A percentile compares a stretch with the other conserved stretches of the same genome.
Conservation (phyloP, 2,113 vertebrate genomes). For the Rallus limicola region DNA sequence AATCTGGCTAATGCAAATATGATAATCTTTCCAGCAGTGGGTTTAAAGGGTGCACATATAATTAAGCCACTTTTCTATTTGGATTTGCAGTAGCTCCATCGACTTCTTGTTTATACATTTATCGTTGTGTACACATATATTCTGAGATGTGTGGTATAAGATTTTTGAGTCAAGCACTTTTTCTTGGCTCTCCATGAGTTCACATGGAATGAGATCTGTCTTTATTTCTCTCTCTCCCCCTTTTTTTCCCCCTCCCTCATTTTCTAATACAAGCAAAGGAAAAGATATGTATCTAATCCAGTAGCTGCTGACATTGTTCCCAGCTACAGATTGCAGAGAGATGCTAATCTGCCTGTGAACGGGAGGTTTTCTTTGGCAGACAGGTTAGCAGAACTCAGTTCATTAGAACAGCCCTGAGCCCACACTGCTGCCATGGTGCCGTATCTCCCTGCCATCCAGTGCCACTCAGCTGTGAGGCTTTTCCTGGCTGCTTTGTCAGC, state of each 20-base stretch:
- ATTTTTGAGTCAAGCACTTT: slow-evolving; percentile 26
- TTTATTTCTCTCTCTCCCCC: background rate
- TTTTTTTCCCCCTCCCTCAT: accelerated
- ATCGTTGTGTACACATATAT: slow-evolving; percentile 38
- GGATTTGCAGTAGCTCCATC: slow-evolving; percentile 51
- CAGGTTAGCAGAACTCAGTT: background rate
- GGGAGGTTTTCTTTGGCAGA: background rate
- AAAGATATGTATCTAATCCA: background rate
- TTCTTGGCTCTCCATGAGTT: background rate
- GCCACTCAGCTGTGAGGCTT: background rate
- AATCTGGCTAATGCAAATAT: slow-evolving; percentile 65
- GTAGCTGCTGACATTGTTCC: background rate
- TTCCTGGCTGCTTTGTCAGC: background rate
- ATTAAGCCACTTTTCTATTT: slow-evolving; percentile 66
- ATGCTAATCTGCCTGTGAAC: background rate
- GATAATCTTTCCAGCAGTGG: slow-evolving; percentile 41
- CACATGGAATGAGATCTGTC: background rate
- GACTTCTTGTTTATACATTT: slow-evolving; percentile 54
- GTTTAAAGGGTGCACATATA: slow-evolving; percentile 66
- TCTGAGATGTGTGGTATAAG: slow-evolving; percentile 9
- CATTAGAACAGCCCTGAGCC: background rate
- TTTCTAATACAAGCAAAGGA: background rate
- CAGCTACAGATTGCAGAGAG: background rate
- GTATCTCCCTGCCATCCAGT: background rate
- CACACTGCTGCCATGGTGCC: background rate